Conservation (phyloP, 2,113 vertebrate species). For the Sinocyclocheilus anshuiensis region DNA sequence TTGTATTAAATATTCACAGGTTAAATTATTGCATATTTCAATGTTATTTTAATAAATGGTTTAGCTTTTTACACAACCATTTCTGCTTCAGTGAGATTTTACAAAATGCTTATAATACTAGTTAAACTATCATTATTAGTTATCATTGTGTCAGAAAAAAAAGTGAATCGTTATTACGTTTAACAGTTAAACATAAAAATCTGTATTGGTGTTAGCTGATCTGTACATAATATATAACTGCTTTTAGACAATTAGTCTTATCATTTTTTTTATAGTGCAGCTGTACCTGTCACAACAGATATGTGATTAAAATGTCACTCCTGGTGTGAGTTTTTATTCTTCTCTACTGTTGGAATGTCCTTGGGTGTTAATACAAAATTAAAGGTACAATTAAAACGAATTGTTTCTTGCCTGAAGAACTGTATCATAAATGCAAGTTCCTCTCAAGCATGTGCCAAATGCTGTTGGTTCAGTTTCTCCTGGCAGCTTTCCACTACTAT, state of each 20-base stretch:
- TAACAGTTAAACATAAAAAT: neutral
- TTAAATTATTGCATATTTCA: no score
- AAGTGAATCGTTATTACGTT: neutral
- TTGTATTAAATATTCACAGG: no score
- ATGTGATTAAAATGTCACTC: neutral
- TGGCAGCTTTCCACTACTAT: slow-evolving; percentile 35
- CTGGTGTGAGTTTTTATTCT: neutral
- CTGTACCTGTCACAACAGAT: neutral
- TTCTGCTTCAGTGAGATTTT: no score
- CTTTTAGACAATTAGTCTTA: neutral
- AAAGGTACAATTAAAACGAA: neutral
- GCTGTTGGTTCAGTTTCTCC: slow-evolving; percentile 7
- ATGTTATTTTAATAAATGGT: no score
- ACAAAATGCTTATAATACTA: neutral
- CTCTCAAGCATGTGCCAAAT: slow-evolving; percentile 3
- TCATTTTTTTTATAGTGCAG: neutral
- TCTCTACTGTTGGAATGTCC: neutral
- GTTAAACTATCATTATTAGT: neutral
- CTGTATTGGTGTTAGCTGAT: neutral
- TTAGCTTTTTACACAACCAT: no score
- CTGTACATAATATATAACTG: neutral
- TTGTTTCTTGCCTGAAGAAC: neutral
- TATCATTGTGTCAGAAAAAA: neutral
- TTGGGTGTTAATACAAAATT: neutral
- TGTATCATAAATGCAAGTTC: neutral